A percentile compares a stretch with the other conserved stretches of the same genome.
phyloP scores from a whole-genome alignment of 1,140 invertebrate genomes.

The Zaprionus inermis region DNA sequence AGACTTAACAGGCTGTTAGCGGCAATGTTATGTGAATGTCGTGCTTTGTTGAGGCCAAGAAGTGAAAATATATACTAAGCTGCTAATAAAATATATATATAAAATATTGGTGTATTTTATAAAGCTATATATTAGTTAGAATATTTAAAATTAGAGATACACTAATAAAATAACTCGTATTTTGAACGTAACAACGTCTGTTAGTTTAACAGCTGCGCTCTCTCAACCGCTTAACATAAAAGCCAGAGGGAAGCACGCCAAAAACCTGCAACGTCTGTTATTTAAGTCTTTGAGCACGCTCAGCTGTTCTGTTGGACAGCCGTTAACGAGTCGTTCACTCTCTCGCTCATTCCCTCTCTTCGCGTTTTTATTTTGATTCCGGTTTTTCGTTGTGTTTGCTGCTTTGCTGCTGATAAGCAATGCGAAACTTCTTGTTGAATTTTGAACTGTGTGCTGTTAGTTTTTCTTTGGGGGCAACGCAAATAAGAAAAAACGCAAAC shows the following conservation, averaged over 20 bases:
- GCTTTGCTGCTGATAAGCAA: slow-evolving; percentile 54
- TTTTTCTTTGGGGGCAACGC: slow-evolving; percentile 22
- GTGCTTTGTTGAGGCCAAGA: not conserved
- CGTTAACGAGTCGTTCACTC: slow-evolving; percentile 9
- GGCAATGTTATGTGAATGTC: slow-evolving; percentile 10
- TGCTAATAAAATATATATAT: not conserved
- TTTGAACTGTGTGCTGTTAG: slow-evolving; percentile 27
- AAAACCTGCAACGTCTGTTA: too few species aligned
- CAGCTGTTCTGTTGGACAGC: slow-evolving; percentile 14
- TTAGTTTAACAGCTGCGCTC: slow-evolving; percentile 26
- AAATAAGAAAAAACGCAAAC: slow-evolving; percentile 5
- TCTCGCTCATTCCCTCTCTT: slow-evolving; percentile 12
- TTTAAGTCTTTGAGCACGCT: not conserved
- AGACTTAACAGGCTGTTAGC: slow-evolving; percentile 19
- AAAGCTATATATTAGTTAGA: not conserved
- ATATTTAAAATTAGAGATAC: not conserved
- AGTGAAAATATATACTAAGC: not conserved
- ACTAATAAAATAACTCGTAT: not conserved
- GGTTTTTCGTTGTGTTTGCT: slow-evolving; percentile 65
- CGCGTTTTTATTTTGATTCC: slow-evolving; percentile 70
- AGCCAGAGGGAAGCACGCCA: slow-evolving; percentile 16
- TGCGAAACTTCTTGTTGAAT: slow-evolving; percentile 34
- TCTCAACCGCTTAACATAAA: slow-evolving; percentile 12
- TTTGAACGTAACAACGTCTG: not conserved
- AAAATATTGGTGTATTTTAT: not conserved